Percentiles rank a stretch among this genome's conserved stretches.
Evolutionary conservation across 2,797 vertebrate species (phyloP).

Genomic region (Lithobates sylvaticus): DNA sequence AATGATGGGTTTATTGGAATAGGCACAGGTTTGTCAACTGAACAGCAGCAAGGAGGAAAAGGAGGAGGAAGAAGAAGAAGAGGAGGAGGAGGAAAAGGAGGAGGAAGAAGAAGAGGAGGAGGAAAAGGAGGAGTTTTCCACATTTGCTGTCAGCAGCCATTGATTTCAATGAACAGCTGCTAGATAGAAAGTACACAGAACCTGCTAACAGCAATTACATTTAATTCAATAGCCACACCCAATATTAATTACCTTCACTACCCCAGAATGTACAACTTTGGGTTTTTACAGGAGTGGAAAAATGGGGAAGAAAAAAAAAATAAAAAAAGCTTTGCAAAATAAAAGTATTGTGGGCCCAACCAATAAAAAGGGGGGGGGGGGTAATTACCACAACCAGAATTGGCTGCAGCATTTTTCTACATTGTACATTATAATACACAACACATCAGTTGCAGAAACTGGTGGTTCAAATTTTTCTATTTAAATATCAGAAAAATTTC

Average conservation of each 20-base stretch:
- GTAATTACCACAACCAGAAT: constrained; percentile 64
- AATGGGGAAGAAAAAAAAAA: constrained; percentile 62
- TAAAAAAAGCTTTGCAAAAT: constrained; percentile 13
- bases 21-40: constrained; percentile 74
- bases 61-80: too few relatives aligned
- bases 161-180: not conserved
- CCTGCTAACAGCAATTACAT: constrained; percentile 33
- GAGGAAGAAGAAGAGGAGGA: constrained; percentile 19
- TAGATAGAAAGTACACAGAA: constrained; percentile 8
- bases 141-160: constrained; percentile 26
- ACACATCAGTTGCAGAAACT: constrained; percentile 76
- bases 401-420: constrained; percentile 72
- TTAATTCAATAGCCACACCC: constrained; percentile 64
- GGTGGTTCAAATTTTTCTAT: constrained; percentile 76
- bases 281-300: constrained; percentile 65
- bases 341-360: constrained; percentile 2
- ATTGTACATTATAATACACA: constrained; percentile 69
- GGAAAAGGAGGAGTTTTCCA: not conserved
- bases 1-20: constrained; percentile 80
- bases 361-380: not conserved
- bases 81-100: not conserved
- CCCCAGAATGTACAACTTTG: constrained; percentile 69
- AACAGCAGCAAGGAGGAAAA: constrained; percentile 78
- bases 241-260: constrained; percentile 63
- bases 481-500: constrained; percentile 79